Conservation (phyloP, 2,888 invertebrate species). For the Steinernema carpocapsae region DNA sequence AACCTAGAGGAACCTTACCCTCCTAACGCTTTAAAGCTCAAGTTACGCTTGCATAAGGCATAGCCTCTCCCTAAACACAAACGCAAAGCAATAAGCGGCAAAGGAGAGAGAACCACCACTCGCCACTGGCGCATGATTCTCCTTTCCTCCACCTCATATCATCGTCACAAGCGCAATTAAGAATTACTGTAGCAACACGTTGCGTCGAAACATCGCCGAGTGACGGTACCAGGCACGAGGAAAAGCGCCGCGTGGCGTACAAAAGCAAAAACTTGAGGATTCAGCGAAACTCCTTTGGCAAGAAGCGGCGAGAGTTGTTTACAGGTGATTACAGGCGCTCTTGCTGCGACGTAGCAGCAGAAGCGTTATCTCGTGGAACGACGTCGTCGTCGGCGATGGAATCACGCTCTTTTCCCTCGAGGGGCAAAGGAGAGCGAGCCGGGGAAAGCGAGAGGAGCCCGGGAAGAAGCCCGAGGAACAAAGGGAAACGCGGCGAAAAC, state of each 20-base stretch:
- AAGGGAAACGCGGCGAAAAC: conserved; percentile 3
- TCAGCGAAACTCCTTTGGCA: conserved; percentile 14
- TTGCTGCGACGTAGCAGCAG: not conserved
- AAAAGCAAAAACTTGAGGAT: not conserved
- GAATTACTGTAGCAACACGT: conserved; percentile 11
- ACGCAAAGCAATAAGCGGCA: no score
- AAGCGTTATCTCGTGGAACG: not conserved
- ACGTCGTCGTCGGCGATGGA: not conserved
- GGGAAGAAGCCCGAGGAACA: not conserved
- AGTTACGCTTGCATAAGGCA: no score
- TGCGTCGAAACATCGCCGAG: conserved; percentile 3
- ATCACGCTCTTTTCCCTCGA: no score
- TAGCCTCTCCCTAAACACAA: no score
- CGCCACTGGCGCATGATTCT: conserved; percentile 1
- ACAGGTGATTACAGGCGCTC: conserved; percentile 5
- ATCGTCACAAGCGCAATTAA: conserved; percentile 4
- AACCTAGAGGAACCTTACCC: no score
- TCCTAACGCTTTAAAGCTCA: no score
- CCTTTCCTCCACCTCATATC: no score
- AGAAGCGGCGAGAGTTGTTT: conserved; percentile 1
- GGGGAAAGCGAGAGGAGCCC: not conserved
- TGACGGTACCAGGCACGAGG: conserved; percentile 1
- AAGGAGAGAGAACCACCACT: no score
- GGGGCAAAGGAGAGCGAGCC: not conserved
- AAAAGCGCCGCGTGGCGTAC: no score